These are phyloP conservation scores for Epizoanthus fatuus DNA, from an alignment of 92 coral and sea anemone species.

Conservation along the genomic window DNA sequence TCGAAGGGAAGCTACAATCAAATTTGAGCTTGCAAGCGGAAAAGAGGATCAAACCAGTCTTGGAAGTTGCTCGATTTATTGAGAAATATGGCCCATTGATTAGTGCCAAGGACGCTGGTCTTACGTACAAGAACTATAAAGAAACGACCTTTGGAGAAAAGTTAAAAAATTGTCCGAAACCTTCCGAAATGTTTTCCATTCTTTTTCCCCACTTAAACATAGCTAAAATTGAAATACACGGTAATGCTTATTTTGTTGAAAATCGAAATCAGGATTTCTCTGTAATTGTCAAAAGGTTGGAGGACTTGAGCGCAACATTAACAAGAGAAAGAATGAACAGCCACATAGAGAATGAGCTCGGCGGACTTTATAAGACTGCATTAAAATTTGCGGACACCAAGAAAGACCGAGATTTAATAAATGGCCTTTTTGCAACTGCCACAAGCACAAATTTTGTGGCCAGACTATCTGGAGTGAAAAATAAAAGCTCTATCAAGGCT, in stretches of 20 bases:
- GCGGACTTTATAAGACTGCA: constrained; percentile 19
- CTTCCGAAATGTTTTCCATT: constrained; percentile 36
- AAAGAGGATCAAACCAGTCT: neutral
- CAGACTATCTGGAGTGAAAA: constrained; percentile 36
- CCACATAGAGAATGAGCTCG: constrained; percentile 35
- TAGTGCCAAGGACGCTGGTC: constrained; percentile 21
- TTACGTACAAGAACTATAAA: constrained; percentile 28
- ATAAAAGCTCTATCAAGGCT: constrained; percentile 47
- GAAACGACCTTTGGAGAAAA: constrained; percentile 23
- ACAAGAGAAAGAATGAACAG: constrained; percentile 29
- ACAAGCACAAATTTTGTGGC: constrained; percentile 54
- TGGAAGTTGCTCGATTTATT: constrained; percentile 20
- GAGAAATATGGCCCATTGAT: constrained; percentile 33
- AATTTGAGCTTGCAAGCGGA: constrained; percentile 6
- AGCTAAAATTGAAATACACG: constrained; percentile 30
- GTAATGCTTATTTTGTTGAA: constrained; percentile 30
- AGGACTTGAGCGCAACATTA: neutral
- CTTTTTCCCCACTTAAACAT: constrained; percentile 20
- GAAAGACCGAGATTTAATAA: constrained; percentile 62
- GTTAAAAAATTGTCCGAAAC: constrained; percentile 16
- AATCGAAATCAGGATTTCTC: constrained; percentile 13
- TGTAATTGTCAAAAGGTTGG: neutral
- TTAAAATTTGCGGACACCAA: constrained; percentile 56
- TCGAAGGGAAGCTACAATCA: constrained; percentile 1
- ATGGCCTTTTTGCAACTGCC: constrained; percentile 44